Conservation (phyloP, 2,888 invertebrate species). For the Pyrochroa serraticornis region DNA sequence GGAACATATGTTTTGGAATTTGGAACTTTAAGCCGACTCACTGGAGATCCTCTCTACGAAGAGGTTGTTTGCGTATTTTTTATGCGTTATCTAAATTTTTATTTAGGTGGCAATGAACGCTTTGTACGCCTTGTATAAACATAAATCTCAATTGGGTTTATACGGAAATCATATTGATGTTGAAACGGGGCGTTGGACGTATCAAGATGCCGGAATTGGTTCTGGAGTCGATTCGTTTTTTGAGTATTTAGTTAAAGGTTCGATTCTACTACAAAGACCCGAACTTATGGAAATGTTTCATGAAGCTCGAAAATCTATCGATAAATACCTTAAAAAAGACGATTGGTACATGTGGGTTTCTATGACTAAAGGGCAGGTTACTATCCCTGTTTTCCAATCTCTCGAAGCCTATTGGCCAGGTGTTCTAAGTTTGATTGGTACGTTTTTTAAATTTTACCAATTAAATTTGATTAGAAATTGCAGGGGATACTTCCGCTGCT, state of each 20-base stretch:
- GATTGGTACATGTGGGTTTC: constrained; percentile 99
- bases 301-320: constrained; percentile 76
- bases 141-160: constrained; percentile 84
- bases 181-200: constrained; percentile 94
- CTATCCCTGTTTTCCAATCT: constrained; percentile 97
- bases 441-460: constrained; percentile 27
- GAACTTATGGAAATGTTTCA: constrained; percentile 91
- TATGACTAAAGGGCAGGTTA: constrained; percentile 96
- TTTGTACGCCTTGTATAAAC: constrained; percentile 83
- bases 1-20: constrained; percentile 98
- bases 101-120: constrained; percentile 87
- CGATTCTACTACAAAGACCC: constrained; percentile 84
- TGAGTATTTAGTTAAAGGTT: constrained; percentile 97
- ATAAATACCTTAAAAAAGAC: constrained; percentile 86
- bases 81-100: constrained; percentile 10
- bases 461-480: constrained; percentile 24
- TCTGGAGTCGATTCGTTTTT: constrained; percentile 97
- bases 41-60: constrained; percentile 94
- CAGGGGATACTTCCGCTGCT: constrained; percentile 87
- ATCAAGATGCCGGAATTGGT: constrained; percentile 96
- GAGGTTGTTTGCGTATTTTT: constrained; percentile 63
- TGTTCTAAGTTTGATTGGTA: constrained; percentile 80
- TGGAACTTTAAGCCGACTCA: constrained; percentile 89
- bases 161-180: constrained; percentile 98
- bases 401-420: constrained; percentile 99